A percentile compares a stretch with the other conserved stretches of the same genome.
These are phyloP conservation scores for Melanerpes aurifrons DNA, from an alignment of 2,113 vertebrate genomes.

Conservation along the genomic window DNA sequence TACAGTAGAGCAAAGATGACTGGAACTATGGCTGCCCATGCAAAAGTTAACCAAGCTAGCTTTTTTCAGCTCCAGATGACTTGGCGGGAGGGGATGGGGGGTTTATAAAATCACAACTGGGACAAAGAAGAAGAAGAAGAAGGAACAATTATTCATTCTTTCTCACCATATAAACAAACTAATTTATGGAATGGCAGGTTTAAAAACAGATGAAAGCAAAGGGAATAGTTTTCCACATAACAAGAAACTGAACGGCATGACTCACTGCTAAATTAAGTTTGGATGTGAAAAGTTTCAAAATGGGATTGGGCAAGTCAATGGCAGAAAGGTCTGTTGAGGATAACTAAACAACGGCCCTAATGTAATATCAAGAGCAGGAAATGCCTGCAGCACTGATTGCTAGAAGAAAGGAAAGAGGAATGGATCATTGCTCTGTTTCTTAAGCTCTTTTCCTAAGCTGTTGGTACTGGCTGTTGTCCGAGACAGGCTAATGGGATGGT, in stretches of 20 bases:
- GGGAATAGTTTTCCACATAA: not conserved
- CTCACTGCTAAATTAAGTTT: conserved; percentile 24
- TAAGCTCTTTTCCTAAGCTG: not conserved
- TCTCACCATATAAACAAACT: not conserved
- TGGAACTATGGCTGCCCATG: not conserved
- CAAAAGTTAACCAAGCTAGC: not conserved
- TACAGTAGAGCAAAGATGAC: not conserved
- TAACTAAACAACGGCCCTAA: conserved; percentile 36
- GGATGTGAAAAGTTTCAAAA: conserved; percentile 26
- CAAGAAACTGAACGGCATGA: not conserved
- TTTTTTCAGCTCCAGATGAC: not conserved
- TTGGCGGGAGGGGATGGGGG: not conserved
- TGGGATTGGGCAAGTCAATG: not conserved
- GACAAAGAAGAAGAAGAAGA: not conserved
- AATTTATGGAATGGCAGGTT: not conserved
- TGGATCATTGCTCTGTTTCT: not conserved
- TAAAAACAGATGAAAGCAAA: conserved; percentile 13
- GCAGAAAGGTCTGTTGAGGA: conserved; percentile 37
- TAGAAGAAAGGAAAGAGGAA: conserved; percentile 25
- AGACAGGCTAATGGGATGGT: not conserved
- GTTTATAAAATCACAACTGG: not conserved
- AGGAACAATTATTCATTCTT: conserved; percentile 4
- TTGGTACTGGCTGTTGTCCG: not conserved
- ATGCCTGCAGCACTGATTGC: not conserved
- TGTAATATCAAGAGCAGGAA: conserved; percentile 35